phyloP scores from a whole-genome alignment of 2,797 vertebrate species.

The Spinus pinus region DNA sequence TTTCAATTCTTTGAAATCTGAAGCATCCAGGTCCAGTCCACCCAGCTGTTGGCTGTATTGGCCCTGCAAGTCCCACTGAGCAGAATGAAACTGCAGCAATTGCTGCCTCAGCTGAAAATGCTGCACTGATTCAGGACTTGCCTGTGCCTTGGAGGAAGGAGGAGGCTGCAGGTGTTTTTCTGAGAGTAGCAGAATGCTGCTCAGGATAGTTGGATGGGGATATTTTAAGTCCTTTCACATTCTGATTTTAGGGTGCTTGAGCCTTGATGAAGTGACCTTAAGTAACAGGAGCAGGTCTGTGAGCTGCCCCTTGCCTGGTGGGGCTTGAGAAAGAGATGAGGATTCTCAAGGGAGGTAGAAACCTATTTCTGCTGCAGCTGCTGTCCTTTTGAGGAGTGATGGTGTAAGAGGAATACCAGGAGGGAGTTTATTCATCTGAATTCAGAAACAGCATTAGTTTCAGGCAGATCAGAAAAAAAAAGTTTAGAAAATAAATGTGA shows the following conservation, averaged over 20 bases:
- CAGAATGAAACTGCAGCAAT: background rate
- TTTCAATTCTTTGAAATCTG: background rate
- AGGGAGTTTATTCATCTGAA: background rate
- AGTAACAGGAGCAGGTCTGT: background rate
- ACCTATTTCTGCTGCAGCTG: background rate
- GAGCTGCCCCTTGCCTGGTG: background rate
- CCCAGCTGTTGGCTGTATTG: rapidly evolving
- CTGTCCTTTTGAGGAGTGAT: background rate
- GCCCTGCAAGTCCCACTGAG: background rate
- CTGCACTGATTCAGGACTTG: background rate
- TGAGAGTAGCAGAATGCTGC: background rate
- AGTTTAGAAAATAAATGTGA: background rate
- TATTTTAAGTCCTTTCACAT: background rate
- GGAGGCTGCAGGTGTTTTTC: background rate
- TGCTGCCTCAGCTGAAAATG: background rate
- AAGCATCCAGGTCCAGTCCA: background rate
- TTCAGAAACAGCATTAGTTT: background rate
- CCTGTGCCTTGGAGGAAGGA: background rate
- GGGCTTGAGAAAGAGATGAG: background rate
- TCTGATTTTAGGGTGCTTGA: background rate
- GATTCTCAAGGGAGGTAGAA: background rate
- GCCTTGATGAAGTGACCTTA: background rate
- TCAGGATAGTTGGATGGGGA: background rate
- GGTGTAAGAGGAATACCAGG: background rate
- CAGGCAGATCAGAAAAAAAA: background rate